Evolutionary conservation across 2,888 invertebrate genomes (phyloP).

Genomic region (Drosophila putrida): DNA sequence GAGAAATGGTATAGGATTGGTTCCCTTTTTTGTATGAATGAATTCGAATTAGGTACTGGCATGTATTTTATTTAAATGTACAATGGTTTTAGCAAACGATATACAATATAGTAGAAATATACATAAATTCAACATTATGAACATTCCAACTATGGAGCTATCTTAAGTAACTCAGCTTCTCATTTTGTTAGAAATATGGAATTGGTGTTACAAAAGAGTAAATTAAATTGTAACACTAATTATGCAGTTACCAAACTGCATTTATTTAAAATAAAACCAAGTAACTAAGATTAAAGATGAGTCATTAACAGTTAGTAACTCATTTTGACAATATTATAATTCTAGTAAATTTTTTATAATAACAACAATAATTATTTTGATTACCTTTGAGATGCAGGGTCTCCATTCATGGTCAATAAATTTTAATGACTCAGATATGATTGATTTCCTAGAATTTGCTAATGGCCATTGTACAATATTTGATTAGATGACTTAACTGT

Average conservation of each 20-base stretch:
- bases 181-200: not conserved
- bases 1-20: slow-evolving; percentile 4
- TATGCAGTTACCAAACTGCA: not conserved
- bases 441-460: not conserved
- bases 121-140: not conserved
- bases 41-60: not conserved
- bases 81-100: not conserved
- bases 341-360: not conserved
- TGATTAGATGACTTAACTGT: slow-evolving; percentile 3
- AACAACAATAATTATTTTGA: too few relatives aligned
- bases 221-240: not conserved
- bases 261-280: not conserved
- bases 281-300: slow-evolving; percentile 1
- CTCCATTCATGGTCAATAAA: too few relatives aligned
- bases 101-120: not conserved
- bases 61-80: not conserved
- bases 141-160: not conserved
- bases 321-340: not conserved
- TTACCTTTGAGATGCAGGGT: too few relatives aligned
- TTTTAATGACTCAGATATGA: too few relatives aligned
- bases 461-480: slow-evolving; percentile 2
- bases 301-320: not conserved
- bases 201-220: not conserved
- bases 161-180: slow-evolving; percentile 2
- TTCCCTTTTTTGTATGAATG: not conserved